Conservation (phyloP, 2,888 invertebrate genomes). For the Rambutsinella grinnellia region DNA sequence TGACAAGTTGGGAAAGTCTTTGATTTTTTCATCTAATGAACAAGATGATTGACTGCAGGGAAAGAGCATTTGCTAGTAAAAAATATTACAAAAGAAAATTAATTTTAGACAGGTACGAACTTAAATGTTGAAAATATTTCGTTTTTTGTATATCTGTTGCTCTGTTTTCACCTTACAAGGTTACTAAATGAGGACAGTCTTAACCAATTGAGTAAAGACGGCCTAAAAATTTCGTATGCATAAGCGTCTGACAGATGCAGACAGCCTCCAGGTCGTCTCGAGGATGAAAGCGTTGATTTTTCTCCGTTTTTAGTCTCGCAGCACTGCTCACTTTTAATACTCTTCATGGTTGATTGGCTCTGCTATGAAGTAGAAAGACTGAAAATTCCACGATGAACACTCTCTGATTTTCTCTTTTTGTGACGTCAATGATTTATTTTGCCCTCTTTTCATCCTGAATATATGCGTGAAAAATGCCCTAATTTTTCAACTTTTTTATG, state of each 20-base stretch:
- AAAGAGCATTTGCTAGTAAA: too few species aligned
- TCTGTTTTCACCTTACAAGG: neutral
- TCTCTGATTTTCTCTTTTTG: slow-evolving; percentile 6
- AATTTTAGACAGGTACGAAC: too few species aligned
- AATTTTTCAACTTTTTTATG: too few species aligned
- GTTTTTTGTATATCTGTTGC: neutral
- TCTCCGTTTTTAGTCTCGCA: neutral
- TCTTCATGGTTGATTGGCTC: neutral
- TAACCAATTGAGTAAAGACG: neutral
- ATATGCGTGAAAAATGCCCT: too few species aligned
- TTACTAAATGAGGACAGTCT: neutral
- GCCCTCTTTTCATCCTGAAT: neutral
- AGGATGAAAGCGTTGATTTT: neutral
- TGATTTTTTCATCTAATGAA: too few species aligned
- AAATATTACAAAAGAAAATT: too few species aligned
- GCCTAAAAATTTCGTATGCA: slow-evolving; percentile 24
- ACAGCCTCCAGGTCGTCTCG: slow-evolving; percentile 10
- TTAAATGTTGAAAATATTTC: neutral
- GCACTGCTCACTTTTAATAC: neutral
- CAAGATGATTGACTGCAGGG: too few species aligned
- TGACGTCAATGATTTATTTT: slow-evolving; percentile 40
- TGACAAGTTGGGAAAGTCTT: too few species aligned
- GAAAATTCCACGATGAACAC: neutral
- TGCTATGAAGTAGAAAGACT: slow-evolving; percentile 33
- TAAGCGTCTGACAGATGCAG: slow-evolving; percentile 42